Percentiles rank a stretch among this genome's conserved stretches.
Evolutionary conservation across 2,113 vertebrate genomes (phyloP).

Genomic region (Meleagris gallopavo): DNA sequence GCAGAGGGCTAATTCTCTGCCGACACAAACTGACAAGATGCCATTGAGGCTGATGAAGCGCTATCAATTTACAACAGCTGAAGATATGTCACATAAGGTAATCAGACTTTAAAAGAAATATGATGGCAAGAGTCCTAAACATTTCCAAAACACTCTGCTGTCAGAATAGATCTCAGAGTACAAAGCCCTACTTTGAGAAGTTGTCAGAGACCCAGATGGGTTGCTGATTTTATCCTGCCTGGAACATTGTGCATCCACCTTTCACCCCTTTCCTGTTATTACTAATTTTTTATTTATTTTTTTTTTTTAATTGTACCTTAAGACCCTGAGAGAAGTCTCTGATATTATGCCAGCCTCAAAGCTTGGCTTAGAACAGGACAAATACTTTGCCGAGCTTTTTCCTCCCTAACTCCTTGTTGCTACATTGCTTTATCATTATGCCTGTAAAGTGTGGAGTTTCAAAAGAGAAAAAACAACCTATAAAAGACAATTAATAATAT

Average conservation of each 20-base stretch:
- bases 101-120: slow-evolving; percentile 40
- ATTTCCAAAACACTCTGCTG: slow-evolving; percentile 29
- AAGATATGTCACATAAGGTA: slow-evolving; percentile 26
- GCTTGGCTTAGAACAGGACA: not conserved
- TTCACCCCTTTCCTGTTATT: not conserved
- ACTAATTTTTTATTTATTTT: not conserved
- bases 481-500: slow-evolving; percentile 44
- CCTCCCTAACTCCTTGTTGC: not conserved
- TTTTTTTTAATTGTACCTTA: not conserved
- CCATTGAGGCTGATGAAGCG: not conserved
- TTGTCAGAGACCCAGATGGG: slow-evolving; percentile 35
- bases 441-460: not conserved
- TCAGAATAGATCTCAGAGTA: slow-evolving; percentile 26
- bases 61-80: not conserved
- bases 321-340: not conserved
- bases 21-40: not conserved
- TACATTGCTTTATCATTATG: not conserved
- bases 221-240: not conserved
- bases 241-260: not conserved
- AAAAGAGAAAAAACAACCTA: not conserved
- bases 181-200: slow-evolving; percentile 30
- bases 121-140: slow-evolving; percentile 48
- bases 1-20: not conserved
- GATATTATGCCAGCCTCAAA: not conserved
- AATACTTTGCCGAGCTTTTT: not conserved